Evolutionary conservation across 1,140 invertebrate genomes (phyloP), one percentile per base, ranked within the genome.

Genomic region (Stegodyphus dumicola): DNA sequence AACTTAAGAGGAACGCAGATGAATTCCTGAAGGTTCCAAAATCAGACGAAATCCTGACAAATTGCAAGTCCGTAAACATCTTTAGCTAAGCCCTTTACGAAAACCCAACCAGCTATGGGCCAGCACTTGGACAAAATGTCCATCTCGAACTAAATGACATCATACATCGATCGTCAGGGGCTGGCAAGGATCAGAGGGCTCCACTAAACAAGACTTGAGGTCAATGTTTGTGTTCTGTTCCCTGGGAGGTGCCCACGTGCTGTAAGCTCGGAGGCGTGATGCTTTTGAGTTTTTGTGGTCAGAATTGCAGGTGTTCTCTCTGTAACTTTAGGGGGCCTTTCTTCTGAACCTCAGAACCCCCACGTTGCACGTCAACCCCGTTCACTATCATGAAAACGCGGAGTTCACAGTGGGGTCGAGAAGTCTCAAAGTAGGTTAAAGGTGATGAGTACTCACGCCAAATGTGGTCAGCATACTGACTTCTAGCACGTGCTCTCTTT

Each of bases 191-290:
- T 74, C 70, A 83, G n/a, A 65, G 70, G 54, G n/a, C 64, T 7
- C 17, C 60, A 52, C 74, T 76, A 70, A 85, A 85, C 81, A 85
- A 85, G 81, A 76, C 81, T 85, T 76, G 81, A 15, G 81, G 81
- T 85, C 81, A 85, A 52, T 85, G 81, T 85, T 85, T 85, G 60
- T 76, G 76, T 76, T 69, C 48, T 76, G 65, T 85, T 73, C 76
- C 81, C 73, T 76, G 81, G 52, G 81, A 70, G 74, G 69, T 56
- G 13, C n/a, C 74, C 65, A 67, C 64, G 65, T 67, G 65, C 65
- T 13, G 7, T 7, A 76, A 85, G 65, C 51, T 74, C 48, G 71
- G 18, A 54, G 80, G 64, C 80, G 70, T 80, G 78, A 80, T 73
- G 65, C 67, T 71, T 71, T 80, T 70, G 67, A 73, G 33, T 69